These are phyloP conservation scores for Drosophila simulans DNA, from an alignment of 1,140 invertebrate genomes.

Conservation along the genomic window DNA sequence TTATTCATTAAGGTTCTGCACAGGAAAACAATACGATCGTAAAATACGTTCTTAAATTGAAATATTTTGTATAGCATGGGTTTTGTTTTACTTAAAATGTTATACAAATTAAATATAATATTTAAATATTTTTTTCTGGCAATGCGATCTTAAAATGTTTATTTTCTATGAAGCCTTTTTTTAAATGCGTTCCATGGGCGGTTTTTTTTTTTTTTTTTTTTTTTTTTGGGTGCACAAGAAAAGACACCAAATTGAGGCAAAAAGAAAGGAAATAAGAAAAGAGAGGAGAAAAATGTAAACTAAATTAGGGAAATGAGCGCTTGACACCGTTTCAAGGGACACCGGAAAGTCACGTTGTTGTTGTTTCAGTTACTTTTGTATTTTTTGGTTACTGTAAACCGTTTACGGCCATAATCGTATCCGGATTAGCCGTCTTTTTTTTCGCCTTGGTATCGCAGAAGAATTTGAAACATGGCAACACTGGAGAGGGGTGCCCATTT, in stretches of 20 bases:
- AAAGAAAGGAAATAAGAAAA: conserved; percentile 35
- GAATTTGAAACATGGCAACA: conserved; percentile 27
- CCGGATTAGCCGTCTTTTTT: conserved; percentile 62
- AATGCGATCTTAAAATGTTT: too few relatives aligned
- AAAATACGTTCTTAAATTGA: not conserved
- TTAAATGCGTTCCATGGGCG: conserved; percentile 31
- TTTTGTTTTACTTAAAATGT: too few relatives aligned
- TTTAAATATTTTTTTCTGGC: too few relatives aligned
- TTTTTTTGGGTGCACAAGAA: conserved; percentile 17
- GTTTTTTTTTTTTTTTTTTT: not conserved
- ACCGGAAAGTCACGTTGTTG: conserved; percentile 65
- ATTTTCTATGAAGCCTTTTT: not conserved
- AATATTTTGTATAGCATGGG: not conserved
- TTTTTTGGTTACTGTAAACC: conserved; percentile 50
- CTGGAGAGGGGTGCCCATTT: not conserved
- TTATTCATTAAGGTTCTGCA: not conserved
- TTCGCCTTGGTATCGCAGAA: conserved; percentile 27
- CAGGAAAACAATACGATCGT: too few relatives aligned
- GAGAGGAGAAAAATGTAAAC: conserved; percentile 53
- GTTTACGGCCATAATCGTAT: conserved; percentile 77
- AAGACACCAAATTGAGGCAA: conserved; percentile 26
- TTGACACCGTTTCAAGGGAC: conserved; percentile 68
- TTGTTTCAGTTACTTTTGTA: conserved; percentile 13
- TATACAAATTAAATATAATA: too few relatives aligned
- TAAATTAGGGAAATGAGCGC: conserved; percentile 81